Percentiles rank a stretch among this genome's conserved stretches.
phyloP scores from a whole-genome alignment of 2,888 invertebrate genomes.

The Gerris lacustris region DNA sequence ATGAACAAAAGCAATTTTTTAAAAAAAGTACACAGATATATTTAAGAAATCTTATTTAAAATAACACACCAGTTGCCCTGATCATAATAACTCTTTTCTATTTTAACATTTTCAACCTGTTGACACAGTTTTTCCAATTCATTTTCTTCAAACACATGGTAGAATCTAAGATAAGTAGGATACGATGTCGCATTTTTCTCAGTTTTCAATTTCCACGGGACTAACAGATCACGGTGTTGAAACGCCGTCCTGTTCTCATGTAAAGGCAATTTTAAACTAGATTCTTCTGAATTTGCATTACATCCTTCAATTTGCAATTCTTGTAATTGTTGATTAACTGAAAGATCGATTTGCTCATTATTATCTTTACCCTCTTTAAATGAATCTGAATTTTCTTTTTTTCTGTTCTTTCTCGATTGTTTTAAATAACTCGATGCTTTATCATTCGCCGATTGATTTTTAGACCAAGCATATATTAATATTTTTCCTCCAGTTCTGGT shows the following conservation, averaged over 20 bases:
- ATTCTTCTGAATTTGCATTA: not conserved
- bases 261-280: conserved; percentile 47
- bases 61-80: conserved; percentile 93
- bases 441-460: conserved; percentile 61
- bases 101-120: conserved; percentile 41
- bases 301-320: not conserved
- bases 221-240: conserved; percentile 75
- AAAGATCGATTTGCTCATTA: not conserved
- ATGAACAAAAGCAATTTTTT: not conserved
- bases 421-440: conserved; percentile 58
- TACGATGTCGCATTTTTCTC: conserved; percentile 35
- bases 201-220: conserved; percentile 79
- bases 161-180: conserved; percentile 64
- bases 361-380: not conserved
- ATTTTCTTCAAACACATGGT: conserved; percentile 81
- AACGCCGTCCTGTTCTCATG: conserved; percentile 88
- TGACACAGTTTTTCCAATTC: conserved; percentile 60
- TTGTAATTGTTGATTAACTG: not conserved
- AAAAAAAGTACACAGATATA: not conserved
- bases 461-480: conserved; percentile 93
- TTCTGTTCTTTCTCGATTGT: conserved; percentile 25
- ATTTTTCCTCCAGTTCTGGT: conserved; percentile 60
- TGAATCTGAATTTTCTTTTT: not conserved
- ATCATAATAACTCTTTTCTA: conserved; percentile 72
- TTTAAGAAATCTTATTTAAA: conserved; percentile 47